Evolutionary conservation across 2,113 vertebrate species (phyloP), one percentile per base, ranked within the genome.

Genomic region (Ursus arctos): DNA sequence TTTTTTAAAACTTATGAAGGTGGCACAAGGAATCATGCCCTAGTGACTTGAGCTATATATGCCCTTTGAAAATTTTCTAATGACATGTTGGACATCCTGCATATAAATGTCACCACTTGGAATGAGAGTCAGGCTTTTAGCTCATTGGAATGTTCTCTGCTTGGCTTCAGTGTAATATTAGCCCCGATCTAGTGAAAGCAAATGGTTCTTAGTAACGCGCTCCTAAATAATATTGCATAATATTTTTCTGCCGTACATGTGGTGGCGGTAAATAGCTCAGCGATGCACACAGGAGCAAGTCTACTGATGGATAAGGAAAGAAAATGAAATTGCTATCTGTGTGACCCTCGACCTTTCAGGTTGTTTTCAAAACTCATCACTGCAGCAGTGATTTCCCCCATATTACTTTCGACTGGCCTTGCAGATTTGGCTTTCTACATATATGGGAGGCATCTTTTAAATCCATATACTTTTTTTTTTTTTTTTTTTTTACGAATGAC

Each of bases 401-500:
- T 74, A 0, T 80, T 95, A 74, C n/a, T 95, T 98, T 47, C 83
- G 91, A 97, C 80, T 67, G 87, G 40, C 15, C 51, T 21, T 49
- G 77, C 53, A 97, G 90, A 67, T 89, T 88, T 98, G 83, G 51
- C 85, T 96, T 72, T 95, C 81, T 94, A 43, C 82, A 84, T 81
- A 40, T 96, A 67, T 79, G 71, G 36, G 33, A 97, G 31, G 11
- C 74, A 95, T 95, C 96, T 97, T 97, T 97, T 98, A 96, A 96
- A 97, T 97, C 97, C 92, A 24, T 96, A 91, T 97, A 10, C 26
- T 26, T 40, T 26, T 43, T 74, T 72, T 97, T 98, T 36, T 36
- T 95, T 94, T 94, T 98, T 96, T 97, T 96, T 96, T 95, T 94
- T 59, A 97, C 95, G 97, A 96, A 96, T 98, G 98, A 99, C 98